These are phyloP conservation scores for Mactromeris polynyma DNA, from an alignment of 2,888 invertebrate species.

Conservation along the genomic window DNA sequence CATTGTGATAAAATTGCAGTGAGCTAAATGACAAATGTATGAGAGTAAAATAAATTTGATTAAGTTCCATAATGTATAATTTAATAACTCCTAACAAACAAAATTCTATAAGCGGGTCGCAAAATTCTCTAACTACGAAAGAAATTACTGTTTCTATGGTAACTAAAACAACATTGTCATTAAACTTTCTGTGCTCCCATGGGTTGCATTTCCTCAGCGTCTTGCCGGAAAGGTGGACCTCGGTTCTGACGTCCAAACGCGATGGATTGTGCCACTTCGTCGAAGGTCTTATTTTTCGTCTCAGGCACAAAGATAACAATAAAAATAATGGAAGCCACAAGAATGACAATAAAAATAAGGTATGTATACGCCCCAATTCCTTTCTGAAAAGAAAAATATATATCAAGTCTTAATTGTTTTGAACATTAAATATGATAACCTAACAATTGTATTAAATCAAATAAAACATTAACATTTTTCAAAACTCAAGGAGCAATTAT, in stretches of 20 bases:
- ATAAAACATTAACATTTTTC: too few species aligned
- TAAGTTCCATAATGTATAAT: background rate
- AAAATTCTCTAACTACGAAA: slow-evolving; percentile 12
- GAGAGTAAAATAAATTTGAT: background rate
- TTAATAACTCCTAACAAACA: background rate
- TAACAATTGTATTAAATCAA: too few species aligned
- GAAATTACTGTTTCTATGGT: background rate
- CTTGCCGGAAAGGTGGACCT: slow-evolving; percentile 63
- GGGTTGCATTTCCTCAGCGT: slow-evolving; percentile 74
- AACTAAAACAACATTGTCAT: slow-evolving; percentile 35
- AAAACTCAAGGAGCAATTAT: too few species aligned
- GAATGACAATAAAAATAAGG: slow-evolving; percentile 84
- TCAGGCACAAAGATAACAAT: slow-evolving; percentile 86
- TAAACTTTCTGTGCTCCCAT: slow-evolving; percentile 59
- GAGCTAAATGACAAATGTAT: background rate
- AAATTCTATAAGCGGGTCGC: background rate
- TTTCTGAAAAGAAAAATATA: slow-evolving; percentile 76
- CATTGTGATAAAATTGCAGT: background rate
- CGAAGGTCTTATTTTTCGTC: slow-evolving; percentile 86
- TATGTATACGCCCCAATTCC: slow-evolving; percentile 84
- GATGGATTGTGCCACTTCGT: slow-evolving; percentile 88
- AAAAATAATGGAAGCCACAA: slow-evolving; percentile 81
- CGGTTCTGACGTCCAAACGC: slow-evolving; percentile 72
- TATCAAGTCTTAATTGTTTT: background rate
- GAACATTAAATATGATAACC: background rate